These are phyloP conservation scores for Conchocele bisecta DNA, from an alignment of 2,888 invertebrate genomes.

Conservation along the genomic window DNA sequence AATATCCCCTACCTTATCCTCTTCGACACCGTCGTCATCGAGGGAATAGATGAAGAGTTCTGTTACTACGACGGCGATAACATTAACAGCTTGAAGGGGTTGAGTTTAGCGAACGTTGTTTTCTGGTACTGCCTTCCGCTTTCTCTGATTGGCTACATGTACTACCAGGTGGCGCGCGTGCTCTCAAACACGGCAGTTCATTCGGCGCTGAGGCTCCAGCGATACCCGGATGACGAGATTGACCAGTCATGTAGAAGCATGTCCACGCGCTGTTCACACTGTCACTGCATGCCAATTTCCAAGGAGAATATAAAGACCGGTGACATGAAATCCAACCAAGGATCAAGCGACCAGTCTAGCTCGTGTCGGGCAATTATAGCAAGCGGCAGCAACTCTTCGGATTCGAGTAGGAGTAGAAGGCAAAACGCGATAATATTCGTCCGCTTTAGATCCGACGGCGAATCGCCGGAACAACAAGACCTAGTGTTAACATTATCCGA, in stretches of 20 bases:
- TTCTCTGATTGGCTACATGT: constrained; percentile 89
- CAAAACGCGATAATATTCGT: too few relatives aligned
- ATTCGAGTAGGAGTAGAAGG: too few relatives aligned
- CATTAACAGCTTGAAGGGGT: constrained; percentile 48
- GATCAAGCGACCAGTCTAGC: too few relatives aligned
- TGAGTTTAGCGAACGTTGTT: constrained; percentile 88
- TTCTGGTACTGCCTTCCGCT: constrained; percentile 92
- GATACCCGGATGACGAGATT: constrained; percentile 1
- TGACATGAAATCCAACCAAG: too few relatives aligned
- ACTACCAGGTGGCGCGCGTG: constrained; percentile 92
- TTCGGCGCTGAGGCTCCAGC: constrained; percentile 27
- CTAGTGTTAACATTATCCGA: too few relatives aligned
- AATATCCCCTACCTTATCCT: constrained; percentile 93
- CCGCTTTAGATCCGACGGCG: too few relatives aligned
- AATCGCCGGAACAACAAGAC: too few relatives aligned
- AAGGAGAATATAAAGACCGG: too few relatives aligned
- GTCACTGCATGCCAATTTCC: constrained; percentile 3
- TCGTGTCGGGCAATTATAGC: too few relatives aligned
- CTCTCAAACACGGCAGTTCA: constrained; percentile 87
- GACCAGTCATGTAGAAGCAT: constrained; percentile 3
- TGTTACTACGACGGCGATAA: constrained; percentile 50
- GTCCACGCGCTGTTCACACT: background rate
- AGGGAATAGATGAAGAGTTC: constrained; percentile 42
- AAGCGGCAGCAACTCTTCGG: too few relatives aligned
- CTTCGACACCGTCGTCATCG: constrained; percentile 88